Evolutionary conservation across 2,113 vertebrate species (phyloP), one percentile per base, ranked within the genome.

Genomic region (Chamaetylas fuelleborni): DNA sequence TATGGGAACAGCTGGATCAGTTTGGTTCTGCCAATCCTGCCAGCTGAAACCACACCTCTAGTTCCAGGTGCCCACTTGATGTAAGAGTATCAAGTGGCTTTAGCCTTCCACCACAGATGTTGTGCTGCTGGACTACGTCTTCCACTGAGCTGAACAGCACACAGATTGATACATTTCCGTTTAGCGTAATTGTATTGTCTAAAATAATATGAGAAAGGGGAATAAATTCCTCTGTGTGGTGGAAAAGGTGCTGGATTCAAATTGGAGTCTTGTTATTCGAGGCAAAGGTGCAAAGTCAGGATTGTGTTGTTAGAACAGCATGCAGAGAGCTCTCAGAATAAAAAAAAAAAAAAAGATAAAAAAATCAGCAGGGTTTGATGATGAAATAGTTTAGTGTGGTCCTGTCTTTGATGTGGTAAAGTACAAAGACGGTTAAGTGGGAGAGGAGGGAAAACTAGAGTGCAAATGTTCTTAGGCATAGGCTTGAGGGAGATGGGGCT

Each of bases 31-130:
- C 67, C 2, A 2, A 8, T 72, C 45, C 84, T 85, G 81, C 81
- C 89, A 67, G 50, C 57, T 89, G 81, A 92, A 91, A 22, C 24
- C 1, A 4, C 70, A 88, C 54, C 74, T 88, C 81, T 31, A 40
- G 43, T 86, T 93, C 74, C 90, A 92, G 92, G 71, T 93, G 87
- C 62, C 56, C 47, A 54, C 81, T 96, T 85, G 17, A 16, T 67
- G 12, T 56, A 16, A 34, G 43, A 42, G 33, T 50, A 60, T 43
- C n/a, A 14, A 58, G 42, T 67, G 70, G 23, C 81, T 95, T 88
- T 95, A 82, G 74, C 54, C 2, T 80, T 87, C 62, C 70, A 31
- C 57, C 29, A 25, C 57, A 57, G 83, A 34, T 67, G 61, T 24
- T 22, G 2, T 64, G 48, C 66, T 89, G 61, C 78, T 69, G 54